Percentiles rank a stretch among this genome's conserved stretches.
phyloP scores from a whole-genome alignment of 1,140 invertebrate genomes.

The Papilio polytes region DNA sequence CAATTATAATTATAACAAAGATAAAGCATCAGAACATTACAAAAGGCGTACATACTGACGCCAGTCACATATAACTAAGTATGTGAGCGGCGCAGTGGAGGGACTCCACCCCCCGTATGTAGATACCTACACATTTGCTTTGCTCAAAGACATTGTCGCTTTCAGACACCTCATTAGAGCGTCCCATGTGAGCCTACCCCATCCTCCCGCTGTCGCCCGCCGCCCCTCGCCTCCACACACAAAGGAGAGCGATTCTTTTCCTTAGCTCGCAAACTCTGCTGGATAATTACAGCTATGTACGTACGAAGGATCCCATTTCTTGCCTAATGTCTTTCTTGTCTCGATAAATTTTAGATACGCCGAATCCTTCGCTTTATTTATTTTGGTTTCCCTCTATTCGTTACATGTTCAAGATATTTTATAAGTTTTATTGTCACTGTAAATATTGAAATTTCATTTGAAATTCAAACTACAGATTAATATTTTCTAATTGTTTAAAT shows the following conservation, averaged over 20 bases:
- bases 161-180: slow-evolving; percentile 83
- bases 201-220: slow-evolving; percentile 43
- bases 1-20: slow-evolving; percentile 1
- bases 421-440: background rate
- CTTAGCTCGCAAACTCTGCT: slow-evolving; percentile 77
- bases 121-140: slow-evolving; percentile 82
- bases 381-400: background rate
- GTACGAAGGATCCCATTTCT: slow-evolving; percentile 54
- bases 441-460: background rate
- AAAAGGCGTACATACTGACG: slow-evolving; percentile 3
- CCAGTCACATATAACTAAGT: slow-evolving; percentile 48
- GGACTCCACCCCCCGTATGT: slow-evolving; percentile 70
- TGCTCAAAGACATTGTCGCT: slow-evolving; percentile 83
- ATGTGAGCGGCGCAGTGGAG: slow-evolving; percentile 53
- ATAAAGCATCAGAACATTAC: slow-evolving; percentile 13
- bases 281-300: slow-evolving; percentile 79
- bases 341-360: slow-evolving; percentile 32
- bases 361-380: slow-evolving; percentile 36
- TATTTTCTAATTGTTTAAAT: background rate
- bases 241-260: slow-evolving; percentile 78
- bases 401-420: background rate
- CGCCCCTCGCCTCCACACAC: slow-evolving; percentile 57
- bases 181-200: slow-evolving; percentile 80
- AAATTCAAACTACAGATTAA: no score
- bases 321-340: slow-evolving; percentile 53